A percentile compares a stretch with the other conserved stretches of the same genome.
phyloP scores from a whole-genome alignment of 2,797 vertebrate species.

The Pseudochaenichthys georgianus region DNA sequence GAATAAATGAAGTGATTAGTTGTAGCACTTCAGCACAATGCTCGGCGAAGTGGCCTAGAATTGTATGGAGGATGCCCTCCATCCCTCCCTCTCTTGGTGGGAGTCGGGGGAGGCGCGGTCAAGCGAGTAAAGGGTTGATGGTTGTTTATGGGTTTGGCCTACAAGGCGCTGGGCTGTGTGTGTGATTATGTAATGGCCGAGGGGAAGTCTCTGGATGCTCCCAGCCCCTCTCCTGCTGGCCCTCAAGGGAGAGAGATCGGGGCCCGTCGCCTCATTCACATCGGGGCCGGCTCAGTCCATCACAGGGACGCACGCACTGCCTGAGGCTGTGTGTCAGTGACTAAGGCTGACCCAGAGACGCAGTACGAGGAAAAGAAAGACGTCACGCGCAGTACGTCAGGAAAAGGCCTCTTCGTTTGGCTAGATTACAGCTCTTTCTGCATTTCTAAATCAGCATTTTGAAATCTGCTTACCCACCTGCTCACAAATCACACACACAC shows the following conservation, averaged over 20 bases:
- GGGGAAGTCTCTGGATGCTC: constrained; percentile 42
- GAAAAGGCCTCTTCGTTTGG: neutral
- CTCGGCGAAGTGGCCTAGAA: constrained; percentile 65
- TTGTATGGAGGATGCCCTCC: constrained; percentile 23
- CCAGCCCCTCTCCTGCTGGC: constrained; percentile 30
- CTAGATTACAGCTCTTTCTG: constrained; percentile 14
- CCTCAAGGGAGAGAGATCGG: constrained; percentile 48
- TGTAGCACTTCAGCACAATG: constrained; percentile 13
- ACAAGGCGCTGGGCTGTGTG: constrained; percentile 43
- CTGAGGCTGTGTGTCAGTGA: constrained; percentile 71
- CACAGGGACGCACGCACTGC: constrained; percentile 22
- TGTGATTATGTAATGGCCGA: constrained; percentile 65
- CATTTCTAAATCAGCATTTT: constrained; percentile 6
- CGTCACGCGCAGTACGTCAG: neutral
- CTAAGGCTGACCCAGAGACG: constrained; percentile 54
- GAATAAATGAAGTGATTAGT: constrained; percentile 61
- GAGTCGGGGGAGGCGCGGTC: constrained; percentile 17
- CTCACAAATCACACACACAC: constrained; percentile 6
- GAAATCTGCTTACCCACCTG: constrained; percentile 17
- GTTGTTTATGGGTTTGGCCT: constrained; percentile 56
- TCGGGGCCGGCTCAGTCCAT: constrained; percentile 18
- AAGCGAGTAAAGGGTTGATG: constrained; percentile 58
- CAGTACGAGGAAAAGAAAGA: neutral
- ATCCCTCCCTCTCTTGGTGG: constrained; percentile 2
- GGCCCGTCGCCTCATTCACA: constrained; percentile 54